These are phyloP conservation scores for Grammomys dolichurus DNA, from an alignment of 2,113 vertebrate genomes.

Conservation along the genomic window DNA sequence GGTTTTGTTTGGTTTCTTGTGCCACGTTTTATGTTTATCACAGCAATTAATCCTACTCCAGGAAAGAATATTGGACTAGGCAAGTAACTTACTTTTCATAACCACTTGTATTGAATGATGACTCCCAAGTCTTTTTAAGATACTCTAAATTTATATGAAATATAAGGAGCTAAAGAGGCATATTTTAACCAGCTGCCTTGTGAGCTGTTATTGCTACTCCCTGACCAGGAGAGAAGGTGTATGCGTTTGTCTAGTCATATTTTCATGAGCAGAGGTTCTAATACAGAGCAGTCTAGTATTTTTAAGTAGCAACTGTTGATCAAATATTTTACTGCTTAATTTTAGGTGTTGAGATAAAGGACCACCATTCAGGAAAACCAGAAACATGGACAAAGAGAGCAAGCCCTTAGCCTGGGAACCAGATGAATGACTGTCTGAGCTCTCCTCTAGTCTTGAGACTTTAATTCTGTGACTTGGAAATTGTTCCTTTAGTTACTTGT, in stretches of 20 bases:
- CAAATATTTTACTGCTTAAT: neutral
- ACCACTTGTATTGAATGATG: conserved; percentile 82
- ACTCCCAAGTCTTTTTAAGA: conserved; percentile 80
- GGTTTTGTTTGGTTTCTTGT: conserved; percentile 4
- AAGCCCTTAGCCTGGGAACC: neutral
- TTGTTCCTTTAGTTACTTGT: neutral
- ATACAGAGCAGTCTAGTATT: conserved; percentile 60
- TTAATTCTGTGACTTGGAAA: neutral
- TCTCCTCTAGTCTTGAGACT: neutral
- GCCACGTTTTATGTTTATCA: conserved; percentile 81
- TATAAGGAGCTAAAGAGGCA: conserved; percentile 21
- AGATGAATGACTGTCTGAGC: neutral
- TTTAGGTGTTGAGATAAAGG: neutral
- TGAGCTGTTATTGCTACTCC: conserved; percentile 68
- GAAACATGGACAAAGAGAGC: neutral
- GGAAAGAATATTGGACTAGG: conserved; percentile 79
- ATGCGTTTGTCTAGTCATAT: conserved; percentile 58
- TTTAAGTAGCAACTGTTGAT: neutral
- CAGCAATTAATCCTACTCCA: conserved; percentile 80
- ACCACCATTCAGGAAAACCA: neutral
- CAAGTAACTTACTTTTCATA: conserved; percentile 80
- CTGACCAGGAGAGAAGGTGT: conserved; percentile 44
- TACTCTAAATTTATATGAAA: conserved; percentile 71
- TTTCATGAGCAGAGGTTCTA: conserved; percentile 36
- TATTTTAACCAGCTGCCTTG: conserved; percentile 71